phyloP scores from a whole-genome alignment of 1,140 invertebrate species.

The Heliconius himera region DNA sequence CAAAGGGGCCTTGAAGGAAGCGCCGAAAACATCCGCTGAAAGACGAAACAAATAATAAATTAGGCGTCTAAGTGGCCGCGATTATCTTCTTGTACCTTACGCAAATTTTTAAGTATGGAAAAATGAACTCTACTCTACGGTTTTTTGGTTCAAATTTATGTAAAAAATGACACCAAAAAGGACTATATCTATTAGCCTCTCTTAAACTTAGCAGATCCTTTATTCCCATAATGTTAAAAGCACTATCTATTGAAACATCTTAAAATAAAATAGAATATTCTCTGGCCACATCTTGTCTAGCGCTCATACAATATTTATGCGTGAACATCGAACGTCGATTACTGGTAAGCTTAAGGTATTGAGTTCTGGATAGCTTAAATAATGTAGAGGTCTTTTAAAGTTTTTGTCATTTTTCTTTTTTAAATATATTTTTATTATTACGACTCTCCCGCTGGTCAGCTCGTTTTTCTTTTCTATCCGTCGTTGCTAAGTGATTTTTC shows the following conservation, averaged over 20 bases:
- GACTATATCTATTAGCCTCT: slow-evolving; percentile 42
- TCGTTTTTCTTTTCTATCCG: background rate
- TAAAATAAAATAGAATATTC: slow-evolving; percentile 58
- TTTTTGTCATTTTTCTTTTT: background rate
- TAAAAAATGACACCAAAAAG: slow-evolving; percentile 19
- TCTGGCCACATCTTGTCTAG: slow-evolving; percentile 55
- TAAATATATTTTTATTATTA: background rate
- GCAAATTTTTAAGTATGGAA: background rate
- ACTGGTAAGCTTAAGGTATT: slow-evolving; percentile 45
- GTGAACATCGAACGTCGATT: slow-evolving; percentile 67
- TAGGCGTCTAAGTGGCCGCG: slow-evolving; percentile 49
- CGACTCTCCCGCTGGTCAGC: too few relatives aligned
- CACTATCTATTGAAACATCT: slow-evolving; percentile 45
- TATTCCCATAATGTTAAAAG: slow-evolving; percentile 47
- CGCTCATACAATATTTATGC: slow-evolving; percentile 69
- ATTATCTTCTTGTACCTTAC: slow-evolving; percentile 45
- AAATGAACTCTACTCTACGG: slow-evolving; percentile 14
- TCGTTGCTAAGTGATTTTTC: background rate
- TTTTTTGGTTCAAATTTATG: slow-evolving; percentile 30
- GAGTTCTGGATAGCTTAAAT: background rate
- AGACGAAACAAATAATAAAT: slow-evolving; percentile 56
- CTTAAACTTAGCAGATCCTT: slow-evolving; percentile 46
- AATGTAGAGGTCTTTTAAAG: background rate
- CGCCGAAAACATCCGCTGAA: slow-evolving; percentile 45
- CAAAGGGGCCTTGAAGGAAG: slow-evolving; percentile 25